These are phyloP conservation scores for Emmelina monodactyla DNA, from an alignment of 2,888 invertebrate genomes.

Conservation along the genomic window DNA sequence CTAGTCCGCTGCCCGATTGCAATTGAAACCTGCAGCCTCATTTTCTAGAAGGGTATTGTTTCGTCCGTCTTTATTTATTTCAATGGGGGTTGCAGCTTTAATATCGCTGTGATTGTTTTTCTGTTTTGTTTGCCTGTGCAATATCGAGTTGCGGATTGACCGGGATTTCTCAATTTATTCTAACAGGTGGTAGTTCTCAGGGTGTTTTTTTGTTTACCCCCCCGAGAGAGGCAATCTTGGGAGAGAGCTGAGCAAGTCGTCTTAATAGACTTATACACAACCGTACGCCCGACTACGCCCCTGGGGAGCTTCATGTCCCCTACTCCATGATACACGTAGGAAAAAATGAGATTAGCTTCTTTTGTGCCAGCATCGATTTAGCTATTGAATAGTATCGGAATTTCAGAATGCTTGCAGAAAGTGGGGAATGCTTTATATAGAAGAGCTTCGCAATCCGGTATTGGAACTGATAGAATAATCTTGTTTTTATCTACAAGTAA, in stretches of 20 bases:
- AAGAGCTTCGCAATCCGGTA: no score
- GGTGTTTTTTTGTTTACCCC: slow-evolving; percentile 41
- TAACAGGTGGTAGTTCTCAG: slow-evolving; percentile 48
- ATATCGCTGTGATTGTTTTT: slow-evolving; percentile 29
- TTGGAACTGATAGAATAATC: no score
- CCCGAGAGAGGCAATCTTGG: slow-evolving; percentile 33
- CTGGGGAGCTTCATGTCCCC: slow-evolving; percentile 38
- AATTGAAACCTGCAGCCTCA: slow-evolving; percentile 36
- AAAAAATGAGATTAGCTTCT: slow-evolving; percentile 51
- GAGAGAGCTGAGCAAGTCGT: slow-evolving; percentile 40
- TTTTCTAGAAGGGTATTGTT: slow-evolving; percentile 31
- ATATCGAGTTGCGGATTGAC: slow-evolving; percentile 22
- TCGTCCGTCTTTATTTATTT: slow-evolving; percentile 26
- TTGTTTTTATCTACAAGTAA: no score
- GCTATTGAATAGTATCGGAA: background rate
- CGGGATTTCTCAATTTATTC: slow-evolving; percentile 37
- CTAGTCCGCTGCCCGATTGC: slow-evolving; percentile 27
- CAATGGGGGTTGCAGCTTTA: slow-evolving; percentile 25
- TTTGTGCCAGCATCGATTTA: slow-evolving; percentile 33
- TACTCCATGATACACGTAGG: slow-evolving; percentile 25
- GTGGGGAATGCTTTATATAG: no score
- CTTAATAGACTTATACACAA: slow-evolving; percentile 61
- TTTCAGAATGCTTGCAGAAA: no score
- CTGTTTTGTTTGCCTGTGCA: slow-evolving; percentile 19
- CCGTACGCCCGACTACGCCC: slow-evolving; percentile 45